A percentile compares a stretch with the other conserved stretches of the same genome.
Evolutionary conservation across 2,113 vertebrate species (phyloP).

Genomic region (Pagrus major): DNA sequence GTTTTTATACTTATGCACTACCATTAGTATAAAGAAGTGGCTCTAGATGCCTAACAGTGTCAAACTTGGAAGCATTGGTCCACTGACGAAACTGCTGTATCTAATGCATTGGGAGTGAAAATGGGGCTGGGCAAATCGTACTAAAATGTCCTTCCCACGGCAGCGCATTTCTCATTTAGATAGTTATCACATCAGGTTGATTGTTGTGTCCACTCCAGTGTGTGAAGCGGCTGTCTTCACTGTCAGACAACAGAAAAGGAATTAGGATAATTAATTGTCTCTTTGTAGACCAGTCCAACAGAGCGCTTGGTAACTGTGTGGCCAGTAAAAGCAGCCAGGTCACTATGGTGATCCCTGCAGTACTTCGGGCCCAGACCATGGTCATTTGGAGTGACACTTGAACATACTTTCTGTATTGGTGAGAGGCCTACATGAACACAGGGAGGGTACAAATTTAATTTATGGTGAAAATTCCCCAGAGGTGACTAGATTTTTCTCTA

Average conservation of each 20-base stretch:
- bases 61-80: too few species aligned
- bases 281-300: conserved; percentile 35
- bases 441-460: conserved; percentile 23
- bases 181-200: background rate
- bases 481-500: background rate
- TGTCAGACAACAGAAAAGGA: too few species aligned
- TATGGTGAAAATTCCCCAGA: background rate
- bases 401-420: background rate
- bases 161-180: background rate
- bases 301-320: accelerated
- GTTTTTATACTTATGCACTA: too few species aligned
- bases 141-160: accelerated
- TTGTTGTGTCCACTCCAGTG: accelerated
- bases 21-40: too few species aligned
- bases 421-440: background rate
- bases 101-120: too few species aligned
- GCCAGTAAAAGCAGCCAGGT: conserved; percentile 19
- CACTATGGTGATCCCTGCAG: background rate
- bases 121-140: accelerated
- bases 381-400: background rate
- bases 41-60: too few species aligned
- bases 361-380: conserved; percentile 10
- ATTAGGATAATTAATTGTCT: background rate
- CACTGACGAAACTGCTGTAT: too few species aligned
- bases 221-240: background rate